These are phyloP conservation scores for Triops longicaudatus DNA, from an alignment of 1,140 invertebrate genomes.

Conservation along the genomic window DNA sequence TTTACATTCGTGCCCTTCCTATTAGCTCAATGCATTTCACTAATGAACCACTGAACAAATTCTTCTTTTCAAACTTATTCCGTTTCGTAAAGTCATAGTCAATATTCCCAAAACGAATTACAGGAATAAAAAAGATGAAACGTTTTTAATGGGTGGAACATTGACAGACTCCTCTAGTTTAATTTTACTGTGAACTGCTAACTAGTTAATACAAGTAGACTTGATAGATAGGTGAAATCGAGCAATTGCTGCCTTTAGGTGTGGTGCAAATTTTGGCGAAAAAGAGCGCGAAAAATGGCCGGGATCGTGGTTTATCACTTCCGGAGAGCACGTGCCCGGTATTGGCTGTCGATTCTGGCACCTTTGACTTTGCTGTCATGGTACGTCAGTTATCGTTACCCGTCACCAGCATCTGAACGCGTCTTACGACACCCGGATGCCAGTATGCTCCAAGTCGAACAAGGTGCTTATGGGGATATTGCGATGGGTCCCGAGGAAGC, in stretches of 20 bases:
- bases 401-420: not conserved
- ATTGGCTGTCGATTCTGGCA: not conserved
- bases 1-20: not conserved
- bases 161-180: too few species aligned
- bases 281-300: not conserved
- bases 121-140: too few species aligned
- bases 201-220: too few species aligned
- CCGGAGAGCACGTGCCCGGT: not conserved
- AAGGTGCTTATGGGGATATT: conserved; percentile 2
- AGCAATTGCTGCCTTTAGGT: too few species aligned
- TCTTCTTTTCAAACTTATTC: too few species aligned
- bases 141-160: too few species aligned
- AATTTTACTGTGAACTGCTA: too few species aligned
- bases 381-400: conserved; percentile 1
- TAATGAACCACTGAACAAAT: too few species aligned
- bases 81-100: too few species aligned
- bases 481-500: not conserved
- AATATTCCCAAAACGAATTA: too few species aligned
- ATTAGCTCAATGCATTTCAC: not conserved
- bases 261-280: not conserved
- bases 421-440: not conserved
- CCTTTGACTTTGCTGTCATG: not conserved
- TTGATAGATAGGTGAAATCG: too few species aligned
- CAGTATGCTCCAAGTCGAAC: not conserved
- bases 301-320: not conserved